Evolutionary conservation across 2,888 invertebrate species (phyloP), one percentile per base, ranked within the genome.

Genomic region (Lacanobia oleracea): DNA sequence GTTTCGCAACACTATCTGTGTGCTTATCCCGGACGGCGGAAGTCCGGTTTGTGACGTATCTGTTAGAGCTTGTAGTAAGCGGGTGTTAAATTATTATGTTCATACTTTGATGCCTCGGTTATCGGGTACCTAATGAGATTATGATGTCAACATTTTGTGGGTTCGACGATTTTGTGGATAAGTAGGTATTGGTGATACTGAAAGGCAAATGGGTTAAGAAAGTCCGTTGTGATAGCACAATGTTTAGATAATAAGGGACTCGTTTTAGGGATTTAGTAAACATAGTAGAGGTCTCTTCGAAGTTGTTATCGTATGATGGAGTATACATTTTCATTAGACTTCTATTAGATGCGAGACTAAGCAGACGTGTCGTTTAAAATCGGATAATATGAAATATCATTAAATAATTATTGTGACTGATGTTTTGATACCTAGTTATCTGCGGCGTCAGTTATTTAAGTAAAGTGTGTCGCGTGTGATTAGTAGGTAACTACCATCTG

Each of bases 1-100:
- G 75, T 72, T 63, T 82, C 80, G 45, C 84, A 78, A 50, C 84
- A 80, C 85, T 84, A 83, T 74, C 75, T 72, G 62, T 66, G 77
- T 61, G 75, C 77, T 73, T 81, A 76, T 82, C 78, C 85, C 83
- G 73, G 77, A 59, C 37, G 21, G 63, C 73, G 85, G 84, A 84
- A 51, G 51, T 75, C 84, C 84, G 77, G 72, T 59, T 63, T 53
- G 53, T 69, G 69, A 82, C 75, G 69, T 82, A 84, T 84, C 85
- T 77, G 53, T 65, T 67, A 53, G 51, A 68, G 68, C 71, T 68
- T 66, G 71, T 64, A 67, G 66, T 72, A 67, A 68, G 63, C 63
- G 74, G 43, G 72, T 66, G 72, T 63, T 81, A 79, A 77, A 77
- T 67, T 84, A 79, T 82, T 77, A 82, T 80, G 72, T 67, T 64